Percentiles rank a stretch among this genome's conserved stretches.
Evolutionary conservation across 2,113 vertebrate species (phyloP).

Genomic region (Carlito syrichta): DNA sequence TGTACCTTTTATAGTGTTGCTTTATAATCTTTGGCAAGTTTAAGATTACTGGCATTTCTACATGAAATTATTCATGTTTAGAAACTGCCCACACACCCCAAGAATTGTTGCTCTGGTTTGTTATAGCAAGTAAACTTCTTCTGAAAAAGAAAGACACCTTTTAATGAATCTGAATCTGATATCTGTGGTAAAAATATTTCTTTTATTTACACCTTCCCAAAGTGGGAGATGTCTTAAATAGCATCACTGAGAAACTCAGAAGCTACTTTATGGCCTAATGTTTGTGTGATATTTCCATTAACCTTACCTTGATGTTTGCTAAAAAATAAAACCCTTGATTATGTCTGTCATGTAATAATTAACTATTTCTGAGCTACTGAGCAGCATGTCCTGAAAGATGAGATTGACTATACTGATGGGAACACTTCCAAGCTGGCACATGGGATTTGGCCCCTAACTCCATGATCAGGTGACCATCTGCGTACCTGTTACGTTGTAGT

Average conservation of each 20-base stretch:
- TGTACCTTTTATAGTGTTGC: background rate
- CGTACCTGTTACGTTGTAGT: conserved; percentile 97
- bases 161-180: background rate
- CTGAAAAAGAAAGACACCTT: background rate
- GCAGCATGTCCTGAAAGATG: background rate
- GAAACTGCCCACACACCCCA: background rate
- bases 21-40: background rate
- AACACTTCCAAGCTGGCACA: background rate
- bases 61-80: background rate
- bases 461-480: background rate
- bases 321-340: background rate
- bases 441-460: background rate
- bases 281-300: background rate
- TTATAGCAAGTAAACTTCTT: background rate
- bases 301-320: background rate
- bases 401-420: background rate
- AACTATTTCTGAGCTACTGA: background rate
- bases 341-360: background rate
- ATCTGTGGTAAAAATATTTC: background rate
- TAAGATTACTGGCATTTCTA: background rate
- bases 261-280: background rate
- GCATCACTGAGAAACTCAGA: background rate
- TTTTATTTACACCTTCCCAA: background rate
- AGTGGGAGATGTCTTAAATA: background rate
- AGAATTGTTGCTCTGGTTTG: background rate